A percentile compares a stretch with the other conserved stretches of the same genome.
Evolutionary conservation across 2,888 invertebrate species (phyloP).

Genomic region (Scaeva pyrastri): DNA sequence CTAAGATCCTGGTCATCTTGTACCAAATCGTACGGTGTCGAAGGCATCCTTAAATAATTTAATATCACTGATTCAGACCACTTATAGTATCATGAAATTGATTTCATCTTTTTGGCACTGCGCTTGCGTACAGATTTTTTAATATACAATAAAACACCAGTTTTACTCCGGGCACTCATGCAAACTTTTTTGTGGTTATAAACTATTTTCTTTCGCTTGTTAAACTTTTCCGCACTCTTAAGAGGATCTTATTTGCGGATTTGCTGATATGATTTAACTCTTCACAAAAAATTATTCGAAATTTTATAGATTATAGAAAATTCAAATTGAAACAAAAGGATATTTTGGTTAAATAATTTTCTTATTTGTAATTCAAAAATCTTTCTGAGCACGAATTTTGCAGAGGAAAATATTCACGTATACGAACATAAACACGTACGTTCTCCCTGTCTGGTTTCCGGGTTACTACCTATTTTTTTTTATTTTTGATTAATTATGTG

Average conservation of each 20-base stretch:
- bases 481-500: slow-evolving; percentile 64
- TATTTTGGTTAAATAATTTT: neutral
- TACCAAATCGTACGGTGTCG: slow-evolving; percentile 96
- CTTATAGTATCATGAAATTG: slow-evolving; percentile 84
- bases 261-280: neutral
- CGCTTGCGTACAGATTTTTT: slow-evolving; percentile 83
- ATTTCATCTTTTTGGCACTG: slow-evolving; percentile 84
- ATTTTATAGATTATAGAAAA: neutral
- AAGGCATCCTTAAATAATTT: slow-evolving; percentile 89
- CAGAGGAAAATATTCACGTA: neutral
- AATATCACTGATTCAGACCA: slow-evolving; percentile 84
- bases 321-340: too few relatives aligned
- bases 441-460: slow-evolving; percentile 37
- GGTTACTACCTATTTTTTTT: slow-evolving; percentile 24
- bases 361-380: slow-evolving; percentile 22
- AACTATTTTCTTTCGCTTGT: slow-evolving; percentile 25
- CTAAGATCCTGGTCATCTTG: slow-evolving; percentile 98
- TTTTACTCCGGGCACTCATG: slow-evolving; percentile 82
- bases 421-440: slow-evolving; percentile 12
- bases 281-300: neutral
- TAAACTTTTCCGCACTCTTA: neutral
- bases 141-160: slow-evolving; percentile 82
- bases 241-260: neutral
- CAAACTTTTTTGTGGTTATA: slow-evolving; percentile 77
- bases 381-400: slow-evolving; percentile 59